Base-by-base conservation (phyloP, 2,113 vertebrate species). In the Crocuta crocuta region DNA sequence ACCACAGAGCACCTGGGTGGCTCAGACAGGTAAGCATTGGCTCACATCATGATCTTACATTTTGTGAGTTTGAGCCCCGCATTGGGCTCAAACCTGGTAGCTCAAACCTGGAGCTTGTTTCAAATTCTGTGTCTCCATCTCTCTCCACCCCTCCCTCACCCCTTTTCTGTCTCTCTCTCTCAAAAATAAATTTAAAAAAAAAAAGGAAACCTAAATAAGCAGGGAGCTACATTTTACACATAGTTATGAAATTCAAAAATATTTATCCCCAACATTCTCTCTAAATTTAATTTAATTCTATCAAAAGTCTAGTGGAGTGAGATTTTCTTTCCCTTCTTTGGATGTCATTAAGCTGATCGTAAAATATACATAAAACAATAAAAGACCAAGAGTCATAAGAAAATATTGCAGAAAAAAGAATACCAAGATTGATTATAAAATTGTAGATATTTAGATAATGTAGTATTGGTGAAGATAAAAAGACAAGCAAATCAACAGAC, bases 341-440 rank as follows among this genome's bases (percentile, higher is more conserved):
- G 19, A 80, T 80, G 73, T 74, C 13, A 43, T 26, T 91, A 92
- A 71, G 33, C 33, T 80, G 43, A 79, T 73, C 26, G 65, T 81
- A 95, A 95, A 89, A 85, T 78, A 79, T 68, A 86, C 81, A 71
- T 17, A 61, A 76, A 78, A 68, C 48, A 94, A 74, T 84, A 71
- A 71, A 94, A 80, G 31, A 81, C 10, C 24, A 58, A 80, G 4
- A 63, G 35, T 68, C 16, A 33, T 23, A 61, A 71, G 50, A 58
- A 70, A 94, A 71, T 94, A 31, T 1, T 43, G 28, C 48, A 87
- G 50, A 87, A 28, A 79, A 8, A 5, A 79, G 76, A 68, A 43
- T 84, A 83, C 39, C 24, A 76, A 66, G 33, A 33, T 17, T 43
- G 45, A 65, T 65, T 66, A 76, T 50, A 85, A 74, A 85, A 17